Evolutionary conservation across 64 coral and sea anemone species (phyloP).

Genomic region (Stichodactyla helianthus): DNA sequence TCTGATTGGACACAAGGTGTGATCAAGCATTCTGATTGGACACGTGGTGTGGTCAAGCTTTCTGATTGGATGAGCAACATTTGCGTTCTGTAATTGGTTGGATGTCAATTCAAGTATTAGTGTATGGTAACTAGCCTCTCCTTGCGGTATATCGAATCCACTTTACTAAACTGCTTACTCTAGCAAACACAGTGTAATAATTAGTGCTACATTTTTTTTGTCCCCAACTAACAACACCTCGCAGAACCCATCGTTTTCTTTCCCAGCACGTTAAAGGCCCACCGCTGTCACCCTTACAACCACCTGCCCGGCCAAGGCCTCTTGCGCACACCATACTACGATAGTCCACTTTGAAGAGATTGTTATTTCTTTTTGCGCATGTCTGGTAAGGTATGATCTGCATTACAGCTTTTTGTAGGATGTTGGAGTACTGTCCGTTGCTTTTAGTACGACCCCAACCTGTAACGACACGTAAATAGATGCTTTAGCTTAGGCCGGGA

Average conservation of each 20-base stretch:
- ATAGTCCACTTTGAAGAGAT: conserved; percentile 32
- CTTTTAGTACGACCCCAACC: conserved; percentile 53
- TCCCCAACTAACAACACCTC: conserved; percentile 66
- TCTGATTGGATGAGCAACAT: too few species aligned
- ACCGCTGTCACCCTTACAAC: conserved; percentile 67
- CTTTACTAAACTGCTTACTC: conserved; percentile 52
- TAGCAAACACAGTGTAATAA: conserved; percentile 50
- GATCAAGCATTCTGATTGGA: too few species aligned
- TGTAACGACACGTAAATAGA: background rate
- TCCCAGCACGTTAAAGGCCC: conserved; percentile 54
- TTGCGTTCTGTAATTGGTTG: too few species aligned
- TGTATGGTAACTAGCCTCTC: background rate
- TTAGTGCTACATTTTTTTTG: conserved; percentile 38
- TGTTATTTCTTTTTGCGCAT: conserved; percentile 20
- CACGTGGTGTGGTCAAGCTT: too few species aligned
- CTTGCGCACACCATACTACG: conserved; percentile 39
- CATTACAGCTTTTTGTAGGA: conserved; percentile 39
- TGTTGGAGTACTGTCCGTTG: background rate
- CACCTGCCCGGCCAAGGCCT: conserved; percentile 14
- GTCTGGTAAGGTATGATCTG: background rate
- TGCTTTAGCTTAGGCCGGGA: too few species aligned
- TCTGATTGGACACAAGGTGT: too few species aligned
- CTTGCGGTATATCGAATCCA: conserved; percentile 24
- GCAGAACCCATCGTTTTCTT: conserved; percentile 17
- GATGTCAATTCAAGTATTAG: too few species aligned